These are phyloP conservation scores for Melanerpes formicivorus DNA, from an alignment of 2,113 vertebrate genomes.

Conservation along the genomic window DNA sequence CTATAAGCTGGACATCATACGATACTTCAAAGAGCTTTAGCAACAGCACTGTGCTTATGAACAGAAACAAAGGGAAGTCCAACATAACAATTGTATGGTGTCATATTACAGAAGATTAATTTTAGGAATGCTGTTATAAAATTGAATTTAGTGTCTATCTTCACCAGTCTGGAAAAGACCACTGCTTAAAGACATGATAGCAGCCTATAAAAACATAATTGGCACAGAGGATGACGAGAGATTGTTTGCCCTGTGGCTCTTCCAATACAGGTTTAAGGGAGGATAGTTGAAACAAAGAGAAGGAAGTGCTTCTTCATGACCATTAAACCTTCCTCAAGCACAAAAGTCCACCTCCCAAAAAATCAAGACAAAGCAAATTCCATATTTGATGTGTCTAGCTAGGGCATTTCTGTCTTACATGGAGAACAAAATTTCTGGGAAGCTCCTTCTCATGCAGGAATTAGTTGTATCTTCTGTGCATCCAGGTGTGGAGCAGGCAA, in stretches of 20 bases:
- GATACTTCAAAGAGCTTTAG: neutral
- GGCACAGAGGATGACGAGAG: neutral
- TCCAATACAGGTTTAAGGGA: neutral
- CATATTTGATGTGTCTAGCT: neutral
- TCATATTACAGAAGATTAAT: neutral
- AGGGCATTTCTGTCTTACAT: neutral
- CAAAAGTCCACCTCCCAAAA: neutral
- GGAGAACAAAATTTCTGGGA: neutral
- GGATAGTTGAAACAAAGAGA: neutral
- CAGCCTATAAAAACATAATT: neutral
- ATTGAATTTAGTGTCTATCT: neutral
- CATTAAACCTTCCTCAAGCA: neutral
- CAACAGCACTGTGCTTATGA: neutral
- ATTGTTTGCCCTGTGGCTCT: neutral
- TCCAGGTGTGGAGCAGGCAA: neutral
- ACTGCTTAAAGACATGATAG: neutral
- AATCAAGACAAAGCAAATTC: accelerated
- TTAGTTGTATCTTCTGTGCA: neutral
- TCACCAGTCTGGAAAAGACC: neutral
- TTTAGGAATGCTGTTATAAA: neutral
- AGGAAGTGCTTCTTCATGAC: neutral
- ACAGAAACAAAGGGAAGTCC: neutral
- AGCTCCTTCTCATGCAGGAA: neutral
- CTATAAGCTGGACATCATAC: neutral
- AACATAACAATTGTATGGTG: neutral